phyloP scores from a whole-genome alignment of 1,140 invertebrate genomes.

The Anastrepha obliqua region DNA sequence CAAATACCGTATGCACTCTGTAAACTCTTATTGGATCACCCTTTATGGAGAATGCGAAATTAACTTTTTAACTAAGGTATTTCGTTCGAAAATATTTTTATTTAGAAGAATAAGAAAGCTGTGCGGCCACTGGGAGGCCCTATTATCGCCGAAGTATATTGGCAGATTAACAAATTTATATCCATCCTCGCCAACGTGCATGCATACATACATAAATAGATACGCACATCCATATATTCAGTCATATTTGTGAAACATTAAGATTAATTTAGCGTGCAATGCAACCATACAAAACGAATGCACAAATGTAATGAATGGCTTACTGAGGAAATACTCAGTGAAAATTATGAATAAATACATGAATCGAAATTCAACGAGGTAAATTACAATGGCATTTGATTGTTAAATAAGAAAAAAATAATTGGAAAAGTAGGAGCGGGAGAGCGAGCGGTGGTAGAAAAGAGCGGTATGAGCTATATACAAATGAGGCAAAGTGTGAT shows the following conservation, averaged over 20 bases:
- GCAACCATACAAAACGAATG: background rate
- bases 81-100: no score
- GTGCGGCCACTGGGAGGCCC: no score
- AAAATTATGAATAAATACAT: background rate
- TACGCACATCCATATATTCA: no score
- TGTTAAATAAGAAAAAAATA: background rate
- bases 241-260: background rate
- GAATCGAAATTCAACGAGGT: background rate
- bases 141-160: no score
- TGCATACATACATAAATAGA: background rate
- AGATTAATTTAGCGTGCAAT: background rate
- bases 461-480: no score
- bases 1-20: no score
- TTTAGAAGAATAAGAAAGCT: no score
- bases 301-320: background rate
- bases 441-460: no score
- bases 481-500: no score
- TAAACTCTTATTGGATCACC: no score
- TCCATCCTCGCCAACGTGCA: background rate
- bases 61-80: no score
- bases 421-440: background rate
- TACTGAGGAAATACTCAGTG: background rate
- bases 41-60: no score
- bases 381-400: background rate
- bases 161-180: background rate